These are phyloP conservation scores for Microtus montanus DNA, from an alignment of 2,113 vertebrate species.

Conservation along the genomic window DNA sequence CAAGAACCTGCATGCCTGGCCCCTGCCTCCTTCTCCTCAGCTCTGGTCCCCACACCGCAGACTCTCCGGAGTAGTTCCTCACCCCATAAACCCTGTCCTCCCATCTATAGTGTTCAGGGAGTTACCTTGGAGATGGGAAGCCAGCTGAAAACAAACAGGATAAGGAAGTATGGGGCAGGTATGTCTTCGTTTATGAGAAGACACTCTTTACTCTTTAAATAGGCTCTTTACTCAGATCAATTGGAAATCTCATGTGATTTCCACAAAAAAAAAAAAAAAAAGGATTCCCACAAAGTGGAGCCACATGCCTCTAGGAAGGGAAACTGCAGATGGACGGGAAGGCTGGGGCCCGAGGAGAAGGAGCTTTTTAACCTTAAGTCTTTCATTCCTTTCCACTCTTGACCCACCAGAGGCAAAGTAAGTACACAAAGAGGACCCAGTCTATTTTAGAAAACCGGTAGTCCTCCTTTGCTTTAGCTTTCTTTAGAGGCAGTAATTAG, in stretches of 20 bases:
- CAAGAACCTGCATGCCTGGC: not conserved
- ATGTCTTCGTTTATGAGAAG: not conserved
- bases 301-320: not conserved
- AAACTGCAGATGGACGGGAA: not conserved
- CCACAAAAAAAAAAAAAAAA: too few relatives aligned
- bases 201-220: too few relatives aligned
- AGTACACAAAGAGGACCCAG: not conserved
- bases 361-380: not conserved
- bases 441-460: not conserved
- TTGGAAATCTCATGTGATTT: not conserved
- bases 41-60: not conserved
- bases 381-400: not conserved
- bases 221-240: not conserved
- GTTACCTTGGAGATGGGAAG: not conserved
- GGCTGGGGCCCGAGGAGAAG: not conserved
- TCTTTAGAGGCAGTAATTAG: not conserved
- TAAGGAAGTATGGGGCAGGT: too few relatives aligned
- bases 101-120: not conserved
- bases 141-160: not conserved
- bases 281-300: not conserved
- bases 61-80: accelerated
- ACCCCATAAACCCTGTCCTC: too few relatives aligned
- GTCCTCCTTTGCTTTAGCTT: not conserved
- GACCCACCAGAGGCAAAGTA: not conserved
- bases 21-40: not conserved